Percentiles rank a stretch among this genome's conserved stretches.
Conservation (phyloP, 1,140 invertebrate genomes). For the Rhagoletis zephyria region DNA sequence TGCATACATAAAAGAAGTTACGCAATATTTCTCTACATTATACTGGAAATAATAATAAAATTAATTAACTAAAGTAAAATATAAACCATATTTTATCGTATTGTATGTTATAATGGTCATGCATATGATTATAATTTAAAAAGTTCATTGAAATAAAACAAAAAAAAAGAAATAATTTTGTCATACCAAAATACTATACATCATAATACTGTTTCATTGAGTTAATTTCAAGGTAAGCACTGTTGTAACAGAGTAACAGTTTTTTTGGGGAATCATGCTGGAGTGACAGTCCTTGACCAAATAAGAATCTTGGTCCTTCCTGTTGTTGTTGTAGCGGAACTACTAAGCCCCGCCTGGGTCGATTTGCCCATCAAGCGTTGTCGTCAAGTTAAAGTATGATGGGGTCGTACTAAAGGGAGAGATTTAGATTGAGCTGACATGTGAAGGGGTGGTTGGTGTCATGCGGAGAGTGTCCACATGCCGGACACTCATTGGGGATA, state of each 20-base stretch:
- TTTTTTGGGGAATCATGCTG: too few species aligned
- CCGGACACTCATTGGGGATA: too few species aligned
- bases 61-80: constrained; percentile 44
- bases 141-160: constrained; percentile 48
- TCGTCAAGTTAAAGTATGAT: too few species aligned
- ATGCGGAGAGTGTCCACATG: too few species aligned
- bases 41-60: constrained; percentile 48
- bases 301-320: too few species aligned
- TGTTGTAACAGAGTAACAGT: background rate
- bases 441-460: too few species aligned
- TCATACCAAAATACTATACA: constrained; percentile 56
- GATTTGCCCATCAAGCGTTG: too few species aligned
- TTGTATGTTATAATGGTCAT: constrained; percentile 51
- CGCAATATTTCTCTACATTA: constrained; percentile 51
- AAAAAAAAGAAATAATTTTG: constrained; percentile 57
- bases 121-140: constrained; percentile 48
- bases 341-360: too few species aligned
- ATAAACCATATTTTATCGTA: constrained; percentile 54
- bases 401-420: too few species aligned
- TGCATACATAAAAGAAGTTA: constrained; percentile 43
- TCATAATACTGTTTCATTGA: background rate
- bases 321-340: too few species aligned
- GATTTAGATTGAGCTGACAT: too few species aligned
- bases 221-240: background rate
- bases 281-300: too few species aligned